Conservation (phyloP, 2,797 vertebrate species). For the Brachyrhaphis roseni region DNA sequence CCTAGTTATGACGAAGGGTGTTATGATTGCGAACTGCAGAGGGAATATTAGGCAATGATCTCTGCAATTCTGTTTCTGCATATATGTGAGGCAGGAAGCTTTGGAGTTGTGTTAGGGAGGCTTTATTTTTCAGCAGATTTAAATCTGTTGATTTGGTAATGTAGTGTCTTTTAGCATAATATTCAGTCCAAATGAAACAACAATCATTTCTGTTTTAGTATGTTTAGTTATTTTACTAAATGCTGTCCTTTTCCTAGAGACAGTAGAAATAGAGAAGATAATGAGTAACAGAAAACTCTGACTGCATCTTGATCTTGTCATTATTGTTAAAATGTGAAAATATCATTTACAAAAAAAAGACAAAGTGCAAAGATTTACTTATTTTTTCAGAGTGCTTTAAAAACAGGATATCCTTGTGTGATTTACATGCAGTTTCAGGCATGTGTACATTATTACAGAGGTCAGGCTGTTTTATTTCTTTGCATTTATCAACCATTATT, state of each 20-base stretch:
- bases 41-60: not conserved
- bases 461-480: not conserved
- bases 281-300: not conserved
- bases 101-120: not conserved
- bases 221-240: not conserved
- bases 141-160: not conserved
- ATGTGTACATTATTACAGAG: not conserved
- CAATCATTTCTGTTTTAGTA: not conserved
- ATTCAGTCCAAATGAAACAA: not conserved
- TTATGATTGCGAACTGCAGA: not conserved
- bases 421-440: not conserved
- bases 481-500: slow-evolving; percentile 25
- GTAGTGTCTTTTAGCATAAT: not conserved
- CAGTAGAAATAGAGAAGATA: not conserved
- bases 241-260: not conserved
- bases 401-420: not conserved
- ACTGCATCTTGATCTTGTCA: not conserved
- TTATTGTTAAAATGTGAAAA: not conserved
- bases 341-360: not conserved
- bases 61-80: not conserved
- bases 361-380: not conserved
- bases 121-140: not conserved
- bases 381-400: slow-evolving; percentile 21
- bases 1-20: not conserved
- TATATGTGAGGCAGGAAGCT: not conserved